Base-by-base conservation (phyloP, 1,140 invertebrate genomes). In the Eumeta japonica region DNA sequence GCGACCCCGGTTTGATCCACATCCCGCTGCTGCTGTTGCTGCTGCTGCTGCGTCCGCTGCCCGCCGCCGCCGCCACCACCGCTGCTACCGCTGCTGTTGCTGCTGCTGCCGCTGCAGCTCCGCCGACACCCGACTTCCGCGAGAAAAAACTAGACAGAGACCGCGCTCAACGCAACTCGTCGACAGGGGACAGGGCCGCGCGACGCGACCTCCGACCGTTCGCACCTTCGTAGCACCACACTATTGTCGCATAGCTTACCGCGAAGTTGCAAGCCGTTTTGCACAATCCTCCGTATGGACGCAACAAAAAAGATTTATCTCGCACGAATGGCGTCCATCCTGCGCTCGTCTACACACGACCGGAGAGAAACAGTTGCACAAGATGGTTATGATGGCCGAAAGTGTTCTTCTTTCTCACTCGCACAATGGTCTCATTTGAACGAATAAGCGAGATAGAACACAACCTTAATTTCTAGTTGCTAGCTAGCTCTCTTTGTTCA, bases 101-200 rank as follows among this genome's bases (percentile, higher is more conserved):
- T 54, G 1, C 80, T 67, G 9, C 78, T 67, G 0, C 79, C 57
- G 0, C 81, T 66, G 2, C 80, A 75, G 7, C 81, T 67, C 24
- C 82, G 76, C 41, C 83, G 79, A 24, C 82, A 79, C 35, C 79
- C 67, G 34, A 79, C 72, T 24, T 79, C 78, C 33, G 78, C 76
- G n/a, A n/a, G n/a, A n/a, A n/a, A n/a, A n/a, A n/a, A n/a, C 71
- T 41, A 43, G 46, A 48, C 50, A 41, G 43, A 48, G 50, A 50
- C 50, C 48, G 19, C 34, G n/a, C 34, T 27, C 34, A 18, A 18
- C 18, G 46, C 44, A 45, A 37, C 55, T 53, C 58, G 55, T 56
- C 52, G 55, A 55, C 60, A 49, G n/a, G n/a, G n/a, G n/a, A n/a
- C n/a, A n/a, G n/a, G n/a, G n/a, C n/a, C n/a, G n/a, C n/a, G n/a